Conservation (phyloP, 2,888 invertebrate species). For the Tenthredo scrophulariae region DNA sequence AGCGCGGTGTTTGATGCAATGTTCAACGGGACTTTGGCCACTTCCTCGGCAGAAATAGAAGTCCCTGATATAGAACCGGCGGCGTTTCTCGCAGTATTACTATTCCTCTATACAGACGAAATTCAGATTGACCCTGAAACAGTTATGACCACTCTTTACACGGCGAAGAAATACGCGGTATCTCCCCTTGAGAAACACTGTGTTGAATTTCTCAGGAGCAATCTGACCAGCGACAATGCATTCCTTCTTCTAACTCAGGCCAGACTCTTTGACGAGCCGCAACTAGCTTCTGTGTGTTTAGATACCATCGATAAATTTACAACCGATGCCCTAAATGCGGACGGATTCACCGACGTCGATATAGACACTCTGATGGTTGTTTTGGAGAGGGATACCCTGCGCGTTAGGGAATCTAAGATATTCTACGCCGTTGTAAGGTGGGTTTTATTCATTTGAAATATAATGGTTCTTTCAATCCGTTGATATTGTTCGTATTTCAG, state of each 20-base stretch:
- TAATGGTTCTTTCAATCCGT: background rate
- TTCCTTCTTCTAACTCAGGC: constrained; percentile 90
- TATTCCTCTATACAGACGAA: constrained; percentile 89
- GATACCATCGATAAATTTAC: constrained; percentile 92
- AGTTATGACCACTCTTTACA: constrained; percentile 92
- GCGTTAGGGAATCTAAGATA: constrained; percentile 88
- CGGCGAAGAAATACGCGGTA: constrained; percentile 93
- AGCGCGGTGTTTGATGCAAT: constrained; percentile 93
- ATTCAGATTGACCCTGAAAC: constrained; percentile 91
- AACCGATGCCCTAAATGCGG: constrained; percentile 88
- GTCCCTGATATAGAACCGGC: constrained; percentile 91
- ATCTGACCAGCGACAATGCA: constrained; percentile 90
- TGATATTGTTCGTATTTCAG: background rate
- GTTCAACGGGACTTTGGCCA: constrained; percentile 89
- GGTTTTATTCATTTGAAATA: constrained; percentile 53
- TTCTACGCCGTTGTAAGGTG: constrained; percentile 86
- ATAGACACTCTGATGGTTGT: constrained; percentile 88
- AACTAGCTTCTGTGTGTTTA: constrained; percentile 89
- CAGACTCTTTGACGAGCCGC: constrained; percentile 90
- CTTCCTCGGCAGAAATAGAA: constrained; percentile 86
- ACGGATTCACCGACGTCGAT: constrained; percentile 91
- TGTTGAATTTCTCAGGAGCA: constrained; percentile 88
- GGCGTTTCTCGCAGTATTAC: constrained; percentile 88
- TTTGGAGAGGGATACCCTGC: constrained; percentile 88
- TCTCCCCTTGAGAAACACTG: constrained; percentile 91